These are phyloP conservation scores for Argentina silus DNA, from an alignment of 2,797 vertebrate species.

Conservation along the genomic window DNA sequence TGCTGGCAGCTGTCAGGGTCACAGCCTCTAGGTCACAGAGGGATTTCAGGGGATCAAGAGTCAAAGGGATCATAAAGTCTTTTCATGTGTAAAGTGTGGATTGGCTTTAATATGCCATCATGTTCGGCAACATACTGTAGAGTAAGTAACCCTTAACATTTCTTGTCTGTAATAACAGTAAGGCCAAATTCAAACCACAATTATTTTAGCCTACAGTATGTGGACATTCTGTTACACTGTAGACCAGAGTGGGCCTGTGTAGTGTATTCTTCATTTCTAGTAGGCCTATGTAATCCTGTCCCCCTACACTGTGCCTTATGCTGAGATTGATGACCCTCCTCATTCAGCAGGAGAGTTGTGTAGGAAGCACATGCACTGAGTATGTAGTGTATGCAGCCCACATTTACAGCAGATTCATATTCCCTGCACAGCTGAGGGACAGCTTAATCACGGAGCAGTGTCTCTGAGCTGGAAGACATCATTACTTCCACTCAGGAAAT, in stretches of 20 bases:
- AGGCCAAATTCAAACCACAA: not conserved
- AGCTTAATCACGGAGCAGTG: slow-evolving; percentile 1
- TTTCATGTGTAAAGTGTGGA: slow-evolving; percentile 4
- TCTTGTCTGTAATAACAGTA: not conserved
- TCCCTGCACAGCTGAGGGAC: not conserved
- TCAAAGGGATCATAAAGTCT: slow-evolving; percentile 59
- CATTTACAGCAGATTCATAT: not conserved
- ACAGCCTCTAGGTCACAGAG: slow-evolving; percentile 45
- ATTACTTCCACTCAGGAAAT: slow-evolving; percentile 15
- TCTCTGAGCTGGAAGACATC: slow-evolving; percentile 5
- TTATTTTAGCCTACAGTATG: not conserved
- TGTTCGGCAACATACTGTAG: not conserved
- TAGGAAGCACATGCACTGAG: not conserved
- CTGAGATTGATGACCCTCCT: not conserved
- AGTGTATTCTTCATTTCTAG: not conserved
- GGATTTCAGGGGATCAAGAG: slow-evolving; percentile 58
- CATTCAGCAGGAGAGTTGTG: not conserved
- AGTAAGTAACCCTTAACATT: not conserved
- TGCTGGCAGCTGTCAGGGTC: slow-evolving; percentile 62
- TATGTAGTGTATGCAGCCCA: not conserved
- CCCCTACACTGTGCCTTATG: not conserved
- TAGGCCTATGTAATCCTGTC: not conserved
- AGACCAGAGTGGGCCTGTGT: not conserved
- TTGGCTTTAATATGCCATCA: not conserved
- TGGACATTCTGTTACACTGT: not conserved